Base-by-base conservation (phyloP, 2,113 vertebrate genomes). In the Mixornis gularis region DNA sequence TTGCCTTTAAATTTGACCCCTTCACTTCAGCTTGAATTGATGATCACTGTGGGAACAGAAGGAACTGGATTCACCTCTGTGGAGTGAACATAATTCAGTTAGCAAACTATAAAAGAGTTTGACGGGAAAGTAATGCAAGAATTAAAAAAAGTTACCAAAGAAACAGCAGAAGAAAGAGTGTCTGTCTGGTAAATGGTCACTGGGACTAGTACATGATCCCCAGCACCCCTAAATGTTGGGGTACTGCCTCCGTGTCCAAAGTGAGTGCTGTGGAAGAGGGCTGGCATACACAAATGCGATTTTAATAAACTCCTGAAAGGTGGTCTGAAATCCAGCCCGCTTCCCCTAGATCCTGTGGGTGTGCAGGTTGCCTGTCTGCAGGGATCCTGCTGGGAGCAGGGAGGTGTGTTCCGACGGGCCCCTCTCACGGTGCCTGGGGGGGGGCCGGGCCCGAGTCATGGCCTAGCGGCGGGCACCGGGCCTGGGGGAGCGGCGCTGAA, bases 21-120 rank as follows among this genome's bases (percentile, higher is more conserved):
- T 96, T 94, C 90, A 49, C 29, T 90, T 83, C 91, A 85, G 56
- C 59, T 91, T 95, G 92, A 97, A 83, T 92, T 91, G 90, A 85
- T 91, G 83, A 65, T 83, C 88, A 46, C 84, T 84, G 82, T 96
- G 91, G 88, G 93, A 96, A 96, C 65, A 96, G 94, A 86, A 93
- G 69, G 86, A 73, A 83, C 41, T 82, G 69, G 89, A 95, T 92
- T 94, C 70, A 68, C 32, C 80, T 53, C 64, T 92, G 66, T 77
- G 87, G 34, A 93, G 58, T 80, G 89, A 94, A 85, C 83, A 73
- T 89, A 97, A 95, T 93, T 94, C 87, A 94, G 78, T 70, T 81
- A 94, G 78, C 32, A 95, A 95, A 85, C 81, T 62, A 43, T 94
- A 90, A 93, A 95, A 91, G 83, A 79, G 90, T 95, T 85, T 17